phyloP scores from a whole-genome alignment of 2,113 vertebrate genomes.

The Rhizomys pruinosus region DNA sequence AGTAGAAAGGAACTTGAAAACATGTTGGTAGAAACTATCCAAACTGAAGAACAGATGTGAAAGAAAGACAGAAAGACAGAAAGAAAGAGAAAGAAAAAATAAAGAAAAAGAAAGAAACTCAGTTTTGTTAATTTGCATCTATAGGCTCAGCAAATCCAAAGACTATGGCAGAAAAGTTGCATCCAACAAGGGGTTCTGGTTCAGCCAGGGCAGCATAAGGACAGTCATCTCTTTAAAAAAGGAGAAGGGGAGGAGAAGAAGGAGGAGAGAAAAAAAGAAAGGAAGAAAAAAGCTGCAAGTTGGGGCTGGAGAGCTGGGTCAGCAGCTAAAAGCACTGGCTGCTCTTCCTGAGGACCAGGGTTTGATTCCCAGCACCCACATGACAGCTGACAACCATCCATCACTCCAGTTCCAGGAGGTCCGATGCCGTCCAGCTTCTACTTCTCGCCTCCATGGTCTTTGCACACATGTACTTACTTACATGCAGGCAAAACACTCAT shows the following conservation, averaged over 20 bases:
- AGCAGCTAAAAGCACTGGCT: neutral
- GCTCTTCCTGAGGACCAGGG: neutral
- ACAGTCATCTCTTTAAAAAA: neutral
- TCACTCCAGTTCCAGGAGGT: neutral
- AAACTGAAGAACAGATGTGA: neutral
- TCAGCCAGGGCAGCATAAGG: neutral
- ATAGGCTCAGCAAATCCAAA: neutral
- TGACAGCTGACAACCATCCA: neutral
- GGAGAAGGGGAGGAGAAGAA: neutral
- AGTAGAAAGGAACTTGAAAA: neutral
- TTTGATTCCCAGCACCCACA: neutral
- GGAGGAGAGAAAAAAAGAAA: neutral
- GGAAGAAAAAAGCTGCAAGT: neutral
- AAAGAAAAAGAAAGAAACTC: neutral
- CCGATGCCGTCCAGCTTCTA: neutral
- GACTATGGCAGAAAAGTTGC: neutral
- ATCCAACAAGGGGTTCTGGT: no score
- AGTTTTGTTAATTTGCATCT: neutral
- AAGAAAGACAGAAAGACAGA: no score
- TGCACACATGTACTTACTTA: neutral
- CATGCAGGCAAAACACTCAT: neutral
- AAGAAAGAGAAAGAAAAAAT: neutral
- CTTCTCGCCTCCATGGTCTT: neutral
- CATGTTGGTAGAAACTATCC: neutral
- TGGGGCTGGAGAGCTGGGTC: neutral